Evolutionary conservation across 2,113 vertebrate genomes (phyloP), one percentile per base, ranked within the genome.

Genomic region (Vidua macroura): DNA sequence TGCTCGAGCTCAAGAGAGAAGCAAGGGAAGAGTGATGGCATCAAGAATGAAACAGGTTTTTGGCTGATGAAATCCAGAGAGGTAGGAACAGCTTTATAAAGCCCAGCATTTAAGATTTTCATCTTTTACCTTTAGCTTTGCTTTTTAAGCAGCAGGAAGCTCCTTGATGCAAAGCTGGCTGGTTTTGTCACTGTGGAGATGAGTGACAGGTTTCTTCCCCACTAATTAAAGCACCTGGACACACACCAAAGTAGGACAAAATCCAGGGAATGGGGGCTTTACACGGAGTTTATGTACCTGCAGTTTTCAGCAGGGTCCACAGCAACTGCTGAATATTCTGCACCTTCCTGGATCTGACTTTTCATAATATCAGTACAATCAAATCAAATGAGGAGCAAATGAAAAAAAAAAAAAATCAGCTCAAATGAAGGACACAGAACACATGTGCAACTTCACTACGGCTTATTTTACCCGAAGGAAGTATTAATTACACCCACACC

Each of bases 201-300:
- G 35, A 35, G 41, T 3, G 41, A n/a, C 1, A 10, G 44, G 21
- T 27, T 79, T 52, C 21, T 33, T 20, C 20, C 15, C 23, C 49
- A 43, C 10, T n/a, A 44, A 67, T 13, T 22, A 74, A 69, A 69
- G 46, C 44, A 55, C 23, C 1, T 27, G 31, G 43, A n/a, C 30
- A 31, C 4, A 12, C 44, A 44, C 3, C 44, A 55, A 60, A 58
- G 25, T 3, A 48, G 14, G 41, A 64, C 17, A 60, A 15, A 69
- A 55, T 41, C 16, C 67, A 55, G 11, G 66, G 41, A 89, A 58
- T 8, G 16, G 1, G 35, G 15, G 44, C 41, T 83, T 69, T 8
- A 35, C 10, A 3, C 2, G 3, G 6, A 39, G 7, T 10, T 41
- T 31, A 35, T 0, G 0, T 4, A 10, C 19, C n/a, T 51, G 44